Percentiles rank a stretch among this genome's conserved stretches.
These are phyloP conservation scores for Cynopterus sphinx DNA, from an alignment of 2,797 vertebrate genomes.

Conservation along the genomic window DNA sequence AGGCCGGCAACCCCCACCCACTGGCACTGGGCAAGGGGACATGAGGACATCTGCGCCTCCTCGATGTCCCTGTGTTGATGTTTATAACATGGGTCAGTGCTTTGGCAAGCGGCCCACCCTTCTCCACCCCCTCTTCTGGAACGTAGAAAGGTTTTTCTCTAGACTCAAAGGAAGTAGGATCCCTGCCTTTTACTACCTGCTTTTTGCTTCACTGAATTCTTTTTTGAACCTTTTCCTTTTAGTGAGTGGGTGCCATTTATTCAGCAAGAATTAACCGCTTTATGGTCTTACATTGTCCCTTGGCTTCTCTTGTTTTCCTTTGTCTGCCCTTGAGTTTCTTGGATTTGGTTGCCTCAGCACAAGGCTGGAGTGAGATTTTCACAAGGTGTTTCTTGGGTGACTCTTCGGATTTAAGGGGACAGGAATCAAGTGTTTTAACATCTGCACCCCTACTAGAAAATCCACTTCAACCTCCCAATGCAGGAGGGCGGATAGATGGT, in stretches of 20 bases:
- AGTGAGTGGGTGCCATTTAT: background rate
- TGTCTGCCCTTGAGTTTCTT: background rate
- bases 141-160: slow-evolving; percentile 28
- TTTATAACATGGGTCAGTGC: background rate
- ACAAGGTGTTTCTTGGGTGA: background rate
- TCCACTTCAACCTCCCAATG: background rate
- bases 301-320: background rate
- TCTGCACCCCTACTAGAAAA: background rate
- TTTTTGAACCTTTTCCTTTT: background rate
- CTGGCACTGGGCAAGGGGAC: accelerated
- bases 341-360: background rate
- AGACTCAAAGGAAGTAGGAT: background rate
- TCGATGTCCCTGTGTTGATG: background rate
- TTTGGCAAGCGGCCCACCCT: background rate
- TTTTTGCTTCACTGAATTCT: background rate
- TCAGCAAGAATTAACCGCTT: background rate
- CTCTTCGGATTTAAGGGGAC: background rate
- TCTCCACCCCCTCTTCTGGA: background rate
- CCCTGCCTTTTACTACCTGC: background rate
- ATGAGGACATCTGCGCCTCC: background rate
- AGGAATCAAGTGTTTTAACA: background rate
- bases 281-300: too few species aligned
- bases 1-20: background rate
- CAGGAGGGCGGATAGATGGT: background rate
- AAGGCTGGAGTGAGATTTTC: background rate